These are phyloP conservation scores for Synergus japonicus DNA, from an alignment of 2,888 invertebrate species.

Conservation along the genomic window DNA sequence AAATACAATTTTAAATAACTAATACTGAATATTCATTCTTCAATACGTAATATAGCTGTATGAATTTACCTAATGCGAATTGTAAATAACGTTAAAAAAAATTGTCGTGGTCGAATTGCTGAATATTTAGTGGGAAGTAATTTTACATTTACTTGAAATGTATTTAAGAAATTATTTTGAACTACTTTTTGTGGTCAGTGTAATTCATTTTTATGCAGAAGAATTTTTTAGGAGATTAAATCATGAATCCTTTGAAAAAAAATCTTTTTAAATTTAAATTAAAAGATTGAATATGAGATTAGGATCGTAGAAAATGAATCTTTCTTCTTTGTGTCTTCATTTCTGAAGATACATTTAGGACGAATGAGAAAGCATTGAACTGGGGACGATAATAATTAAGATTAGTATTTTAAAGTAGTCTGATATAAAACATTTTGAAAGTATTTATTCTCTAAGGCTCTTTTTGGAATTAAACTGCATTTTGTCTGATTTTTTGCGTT, in stretches of 20 bases:
- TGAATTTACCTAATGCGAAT: neutral
- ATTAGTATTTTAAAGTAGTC: no score
- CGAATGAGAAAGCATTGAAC: neutral
- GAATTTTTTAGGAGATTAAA: neutral
- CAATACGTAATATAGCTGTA: neutral
- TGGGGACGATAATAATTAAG: neutral
- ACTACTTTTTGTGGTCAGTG: neutral
- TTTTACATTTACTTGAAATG: neutral
- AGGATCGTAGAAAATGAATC: neutral
- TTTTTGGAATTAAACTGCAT: neutral
- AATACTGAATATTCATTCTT: conserved; percentile 4
- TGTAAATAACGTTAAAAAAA: neutral
- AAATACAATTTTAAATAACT: conserved; percentile 21
- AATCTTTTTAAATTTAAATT: neutral
- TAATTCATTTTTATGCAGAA: neutral
- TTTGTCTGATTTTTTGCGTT: neutral
- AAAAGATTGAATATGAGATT: neutral
- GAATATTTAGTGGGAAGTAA: neutral
- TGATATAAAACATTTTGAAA: neutral
- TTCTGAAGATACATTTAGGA: neutral
- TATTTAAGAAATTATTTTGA: neutral
- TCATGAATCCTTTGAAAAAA: neutral
- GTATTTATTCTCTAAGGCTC: no score
- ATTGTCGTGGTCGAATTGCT: neutral
- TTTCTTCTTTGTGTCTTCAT: neutral